phyloP scores from a whole-genome alignment of 2,113 vertebrate species.

The Limnothrissa miodon region DNA sequence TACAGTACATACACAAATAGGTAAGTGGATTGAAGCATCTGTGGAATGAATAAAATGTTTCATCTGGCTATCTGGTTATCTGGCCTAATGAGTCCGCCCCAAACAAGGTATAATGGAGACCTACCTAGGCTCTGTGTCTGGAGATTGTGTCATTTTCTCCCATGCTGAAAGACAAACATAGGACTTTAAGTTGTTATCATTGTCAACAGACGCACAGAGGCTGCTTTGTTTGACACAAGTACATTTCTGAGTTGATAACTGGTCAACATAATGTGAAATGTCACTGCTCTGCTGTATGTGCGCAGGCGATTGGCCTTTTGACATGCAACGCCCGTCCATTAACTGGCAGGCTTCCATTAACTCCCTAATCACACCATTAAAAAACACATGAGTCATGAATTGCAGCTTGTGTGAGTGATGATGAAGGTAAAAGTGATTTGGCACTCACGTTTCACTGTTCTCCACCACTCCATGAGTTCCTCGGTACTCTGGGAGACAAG shows the following conservation, averaged over 20 bases:
- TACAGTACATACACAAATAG: background rate
- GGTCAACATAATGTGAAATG: background rate
- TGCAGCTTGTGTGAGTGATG: background rate
- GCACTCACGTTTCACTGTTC: background rate
- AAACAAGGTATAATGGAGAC: background rate
- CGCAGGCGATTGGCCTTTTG: background rate
- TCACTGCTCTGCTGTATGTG: background rate
- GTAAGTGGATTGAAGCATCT: background rate
- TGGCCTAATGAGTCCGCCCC: background rate
- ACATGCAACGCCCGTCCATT: background rate
- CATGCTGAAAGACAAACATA: background rate
- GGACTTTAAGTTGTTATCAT: background rate
- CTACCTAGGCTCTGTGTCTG: background rate
- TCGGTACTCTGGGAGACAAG: background rate
- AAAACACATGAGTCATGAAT: background rate
- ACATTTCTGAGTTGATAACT: background rate
- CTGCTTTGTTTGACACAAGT: background rate
- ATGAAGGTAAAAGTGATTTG: background rate
- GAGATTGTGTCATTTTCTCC: background rate
- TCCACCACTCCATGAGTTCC: background rate
- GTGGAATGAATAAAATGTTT: background rate
- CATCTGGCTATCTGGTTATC: no score
- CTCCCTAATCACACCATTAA: background rate
- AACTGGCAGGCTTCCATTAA: background rate
- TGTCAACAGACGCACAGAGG: background rate